A percentile compares a stretch with the other conserved stretches of the same genome.
Conservation (phyloP, 2,797 vertebrate species). For the Scarus forsteni region DNA sequence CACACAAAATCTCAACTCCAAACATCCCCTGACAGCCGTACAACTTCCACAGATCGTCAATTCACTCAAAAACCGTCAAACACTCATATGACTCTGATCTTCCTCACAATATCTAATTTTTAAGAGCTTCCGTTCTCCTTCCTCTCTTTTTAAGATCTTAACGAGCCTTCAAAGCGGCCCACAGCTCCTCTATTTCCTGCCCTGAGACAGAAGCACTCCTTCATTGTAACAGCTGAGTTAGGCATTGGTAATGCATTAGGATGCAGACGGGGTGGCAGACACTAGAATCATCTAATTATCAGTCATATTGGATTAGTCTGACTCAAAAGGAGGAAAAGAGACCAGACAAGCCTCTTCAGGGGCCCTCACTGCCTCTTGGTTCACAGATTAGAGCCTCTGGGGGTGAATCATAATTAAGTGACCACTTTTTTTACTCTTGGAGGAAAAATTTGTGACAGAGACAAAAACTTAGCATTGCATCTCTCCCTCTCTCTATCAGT, state of each 20-base stretch:
- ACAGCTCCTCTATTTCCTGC: conserved; percentile 38
- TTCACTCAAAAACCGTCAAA: not conserved
- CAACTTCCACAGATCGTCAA: not conserved
- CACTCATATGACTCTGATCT: conserved; percentile 31
- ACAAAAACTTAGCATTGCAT: not conserved
- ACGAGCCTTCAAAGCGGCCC: conserved; percentile 10
- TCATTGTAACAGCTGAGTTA: conserved; percentile 13
- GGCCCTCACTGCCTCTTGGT: conserved; percentile 4
- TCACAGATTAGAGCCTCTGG: not conserved
- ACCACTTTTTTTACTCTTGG: not conserved
- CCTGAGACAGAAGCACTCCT: conserved; percentile 23
- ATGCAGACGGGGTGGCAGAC: conserved; percentile 44
- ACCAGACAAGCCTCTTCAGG: not conserved
- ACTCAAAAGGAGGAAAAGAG: conserved; percentile 7
- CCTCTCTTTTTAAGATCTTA: conserved; percentile 4
- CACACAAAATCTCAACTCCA: not conserved
- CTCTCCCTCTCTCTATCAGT: not conserved
- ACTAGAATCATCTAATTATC: conserved; percentile 40
- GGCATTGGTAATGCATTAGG: conserved; percentile 43
- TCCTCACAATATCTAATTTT: conserved; percentile 19
- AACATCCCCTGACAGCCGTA: not conserved
- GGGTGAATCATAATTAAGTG: not conserved
- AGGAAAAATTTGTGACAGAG: too few relatives aligned
- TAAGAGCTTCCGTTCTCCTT: conserved; percentile 4
- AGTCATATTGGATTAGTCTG: conserved; percentile 55